phyloP scores from a whole-genome alignment of 2,888 invertebrate species.

The Allygus modestus region DNA sequence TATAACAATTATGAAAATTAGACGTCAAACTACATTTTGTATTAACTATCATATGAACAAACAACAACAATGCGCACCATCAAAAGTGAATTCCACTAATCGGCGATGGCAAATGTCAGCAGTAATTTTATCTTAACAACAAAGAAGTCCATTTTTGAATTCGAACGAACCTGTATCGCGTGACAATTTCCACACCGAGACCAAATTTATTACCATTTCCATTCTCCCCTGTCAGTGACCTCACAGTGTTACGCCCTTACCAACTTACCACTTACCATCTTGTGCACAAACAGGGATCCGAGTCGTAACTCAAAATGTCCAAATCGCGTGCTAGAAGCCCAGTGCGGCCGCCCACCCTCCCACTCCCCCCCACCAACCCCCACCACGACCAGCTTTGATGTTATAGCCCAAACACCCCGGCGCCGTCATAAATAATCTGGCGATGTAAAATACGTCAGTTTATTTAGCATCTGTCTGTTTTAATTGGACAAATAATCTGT shows the following conservation, averaged over 20 bases:
- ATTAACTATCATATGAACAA: too few relatives aligned
- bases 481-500: slow-evolving; percentile 38
- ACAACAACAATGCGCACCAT: too few relatives aligned
- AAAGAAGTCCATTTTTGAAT: too few relatives aligned
- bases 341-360: not conserved
- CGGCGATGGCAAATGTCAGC: too few relatives aligned
- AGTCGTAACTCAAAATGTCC: slow-evolving; percentile 29
- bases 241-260: not conserved
- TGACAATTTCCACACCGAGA: not conserved
- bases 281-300: not conserved
- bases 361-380: not conserved
- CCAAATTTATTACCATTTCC: not conserved
- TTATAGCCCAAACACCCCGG: slow-evolving; percentile 33
- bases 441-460: slow-evolving; percentile 7
- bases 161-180: too few relatives aligned
- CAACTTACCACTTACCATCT: not conserved
- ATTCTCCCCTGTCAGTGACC: not conserved
- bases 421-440: slow-evolving; percentile 21
- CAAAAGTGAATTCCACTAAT: too few relatives aligned
- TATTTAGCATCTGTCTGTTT: slow-evolving; percentile 33
- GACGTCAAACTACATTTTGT: too few relatives aligned
- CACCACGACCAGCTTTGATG: not conserved
- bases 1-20: too few relatives aligned
- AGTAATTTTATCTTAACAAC: too few relatives aligned
- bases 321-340: slow-evolving; percentile 11